phyloP scores from a whole-genome alignment of 2,888 invertebrate genomes.

The Labia minor region DNA sequence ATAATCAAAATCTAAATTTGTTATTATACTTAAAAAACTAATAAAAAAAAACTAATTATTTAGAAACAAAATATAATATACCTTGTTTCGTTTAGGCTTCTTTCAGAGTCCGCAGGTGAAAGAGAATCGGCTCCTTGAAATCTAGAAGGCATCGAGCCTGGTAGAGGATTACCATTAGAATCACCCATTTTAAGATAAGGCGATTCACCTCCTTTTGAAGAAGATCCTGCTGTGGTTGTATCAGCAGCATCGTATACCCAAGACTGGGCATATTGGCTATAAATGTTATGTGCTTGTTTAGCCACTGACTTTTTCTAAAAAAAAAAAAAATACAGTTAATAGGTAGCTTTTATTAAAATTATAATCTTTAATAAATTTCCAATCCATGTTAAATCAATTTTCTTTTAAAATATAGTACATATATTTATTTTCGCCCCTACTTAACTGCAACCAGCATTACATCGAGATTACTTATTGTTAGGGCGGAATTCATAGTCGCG shows the following conservation, averaged over 20 bases:
- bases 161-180: neutral
- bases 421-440: neutral
- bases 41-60: slow-evolving; percentile 28
- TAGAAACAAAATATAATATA: neutral
- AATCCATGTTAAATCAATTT: neutral
- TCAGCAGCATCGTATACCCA: slow-evolving; percentile 42
- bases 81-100: neutral
- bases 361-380: neutral
- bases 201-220: slow-evolving; percentile 29
- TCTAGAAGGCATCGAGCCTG: neutral
- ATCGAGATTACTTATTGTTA: too few species aligned
- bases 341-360: neutral
- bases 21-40: slow-evolving; percentile 17
- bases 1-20: too few species aligned
- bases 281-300: slow-evolving; percentile 29
- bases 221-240: slow-evolving; percentile 25
- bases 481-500: too few species aligned
- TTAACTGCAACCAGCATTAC: too few species aligned
- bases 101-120: neutral
- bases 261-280: slow-evolving; percentile 41
- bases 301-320: slow-evolving; percentile 25
- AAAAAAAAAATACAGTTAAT: slow-evolving; percentile 14
- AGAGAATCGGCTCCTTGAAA: neutral
- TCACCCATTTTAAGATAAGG: slow-evolving; percentile 24
- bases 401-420: neutral